Evolutionary conservation across 92 coral and sea anemone species (phyloP).

Genomic region (Isaurus tuberculatus): DNA sequence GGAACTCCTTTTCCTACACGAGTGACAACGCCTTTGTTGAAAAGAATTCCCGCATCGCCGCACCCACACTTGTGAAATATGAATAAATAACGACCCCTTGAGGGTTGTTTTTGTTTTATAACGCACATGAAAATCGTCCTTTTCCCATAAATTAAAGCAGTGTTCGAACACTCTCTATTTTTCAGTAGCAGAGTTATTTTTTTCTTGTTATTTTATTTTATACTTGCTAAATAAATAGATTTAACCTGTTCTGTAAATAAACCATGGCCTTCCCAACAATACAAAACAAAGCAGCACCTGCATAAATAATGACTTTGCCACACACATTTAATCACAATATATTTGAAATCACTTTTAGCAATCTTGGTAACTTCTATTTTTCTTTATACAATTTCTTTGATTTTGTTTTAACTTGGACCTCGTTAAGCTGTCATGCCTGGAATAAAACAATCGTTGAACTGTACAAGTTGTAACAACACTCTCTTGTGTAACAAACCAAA

Average conservation of each 20-base stretch:
- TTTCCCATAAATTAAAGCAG: background rate
- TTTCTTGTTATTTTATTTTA: background rate
- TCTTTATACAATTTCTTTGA: too few relatives aligned
- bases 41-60: background rate
- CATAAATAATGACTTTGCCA: too few relatives aligned
- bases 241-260: background rate
- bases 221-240: background rate
- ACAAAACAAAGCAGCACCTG: too few relatives aligned
- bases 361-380: too few relatives aligned
- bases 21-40: conserved; percentile 19
- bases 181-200: background rate
- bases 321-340: too few relatives aligned
- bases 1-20: too few relatives aligned
- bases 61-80: background rate
- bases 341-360: too few relatives aligned
- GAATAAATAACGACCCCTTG: background rate
- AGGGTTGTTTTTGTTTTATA: background rate
- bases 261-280: background rate
- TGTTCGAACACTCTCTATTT: background rate
- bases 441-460: too few relatives aligned
- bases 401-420: too few relatives aligned
- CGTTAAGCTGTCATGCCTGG: too few relatives aligned
- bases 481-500: too few relatives aligned
- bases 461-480: too few relatives aligned
- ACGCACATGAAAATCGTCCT: background rate